Base-by-base conservation (phyloP, 1,140 invertebrate genomes). In the Diabrotica undecimpunctata region DNA sequence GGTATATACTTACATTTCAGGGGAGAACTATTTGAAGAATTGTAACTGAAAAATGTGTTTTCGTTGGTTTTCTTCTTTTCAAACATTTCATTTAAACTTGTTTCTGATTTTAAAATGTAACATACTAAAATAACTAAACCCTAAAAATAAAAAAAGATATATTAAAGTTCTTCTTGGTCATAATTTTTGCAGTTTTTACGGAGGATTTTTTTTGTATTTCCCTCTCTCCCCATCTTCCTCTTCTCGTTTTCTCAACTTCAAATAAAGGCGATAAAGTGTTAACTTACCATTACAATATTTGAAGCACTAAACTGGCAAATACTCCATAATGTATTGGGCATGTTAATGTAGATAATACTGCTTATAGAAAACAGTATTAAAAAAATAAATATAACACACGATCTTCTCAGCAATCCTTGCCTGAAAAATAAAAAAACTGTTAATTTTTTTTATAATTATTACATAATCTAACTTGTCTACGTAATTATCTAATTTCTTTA, bases 331-430 rank as follows among this genome's bases (percentile, higher is more conserved):
- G 61, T 60, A 11, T 75, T 64, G n/a, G 67, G 51, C 57, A 70
- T 62, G 54, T 76, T 76, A 12, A 75, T 70, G 59, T 75, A 76
- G 59, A 76, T 12, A 8, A 74, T 65, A 51, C 74, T 76, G 61
- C 72, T 75, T 5, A 68, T 55, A 35, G 71, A 61, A 51, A 70
- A 69, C 37, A 61, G 60, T 14, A 68, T 54, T 12, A 75, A 55
- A 37, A 66, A 36, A 12, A 50, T 54, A 59, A 75, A 76, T 37
- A 76, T 57, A 63, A 58, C 68, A 6, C 65, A 69, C 8, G 73
- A 70, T 62, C 70, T 67, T 65, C 64, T 55, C 35, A 74, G 61
- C 38, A 72, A 61, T 14, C 64, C 41, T 51, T 68, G 52, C 61
- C 72, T 74, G 66, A 63, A 74, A 72, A 52, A n/a, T 36, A 38